These are phyloP conservation scores for Chionomys nivalis DNA, from an alignment of 2,113 vertebrate species.

Conservation along the genomic window DNA sequence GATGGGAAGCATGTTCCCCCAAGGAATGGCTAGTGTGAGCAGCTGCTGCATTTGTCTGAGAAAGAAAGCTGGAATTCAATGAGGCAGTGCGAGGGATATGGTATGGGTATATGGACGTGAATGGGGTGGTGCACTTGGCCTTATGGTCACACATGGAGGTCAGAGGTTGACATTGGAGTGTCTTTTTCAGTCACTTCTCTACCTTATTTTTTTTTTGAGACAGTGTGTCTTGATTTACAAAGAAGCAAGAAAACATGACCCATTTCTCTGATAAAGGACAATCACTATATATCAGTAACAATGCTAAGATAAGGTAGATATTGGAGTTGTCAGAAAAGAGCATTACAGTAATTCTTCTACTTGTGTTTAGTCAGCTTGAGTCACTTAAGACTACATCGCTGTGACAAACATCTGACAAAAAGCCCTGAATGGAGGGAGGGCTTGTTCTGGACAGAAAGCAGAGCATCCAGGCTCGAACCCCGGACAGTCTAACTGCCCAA, in stretches of 20 bases:
- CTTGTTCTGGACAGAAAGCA: neutral
- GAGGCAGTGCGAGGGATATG: neutral
- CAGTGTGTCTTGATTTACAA: neutral
- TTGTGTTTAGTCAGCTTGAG: neutral
- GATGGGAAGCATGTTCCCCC: fast-evolving
- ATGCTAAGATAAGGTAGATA: neutral
- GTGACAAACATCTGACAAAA: neutral
- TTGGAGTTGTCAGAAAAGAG: neutral
- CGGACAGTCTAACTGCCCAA: neutral
- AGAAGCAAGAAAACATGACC: neutral
- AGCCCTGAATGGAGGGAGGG: neutral
- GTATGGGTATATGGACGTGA: too few relatives aligned
- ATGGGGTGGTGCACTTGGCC: neutral
- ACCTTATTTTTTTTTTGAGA: neutral
- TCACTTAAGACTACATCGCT: neutral
- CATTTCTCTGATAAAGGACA: neutral
- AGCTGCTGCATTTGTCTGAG: neutral
- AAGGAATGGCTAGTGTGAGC: neutral
- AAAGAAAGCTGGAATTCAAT: neutral
- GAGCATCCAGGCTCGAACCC: neutral
- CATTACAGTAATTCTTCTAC: neutral
- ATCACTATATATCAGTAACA: neutral
- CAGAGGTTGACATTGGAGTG: neutral
- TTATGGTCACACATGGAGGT: too few relatives aligned
- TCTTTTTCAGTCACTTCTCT: neutral